Evolutionary conservation across 2,797 vertebrate species (phyloP).

Genomic region (Ambastaia sidthimunki): DNA sequence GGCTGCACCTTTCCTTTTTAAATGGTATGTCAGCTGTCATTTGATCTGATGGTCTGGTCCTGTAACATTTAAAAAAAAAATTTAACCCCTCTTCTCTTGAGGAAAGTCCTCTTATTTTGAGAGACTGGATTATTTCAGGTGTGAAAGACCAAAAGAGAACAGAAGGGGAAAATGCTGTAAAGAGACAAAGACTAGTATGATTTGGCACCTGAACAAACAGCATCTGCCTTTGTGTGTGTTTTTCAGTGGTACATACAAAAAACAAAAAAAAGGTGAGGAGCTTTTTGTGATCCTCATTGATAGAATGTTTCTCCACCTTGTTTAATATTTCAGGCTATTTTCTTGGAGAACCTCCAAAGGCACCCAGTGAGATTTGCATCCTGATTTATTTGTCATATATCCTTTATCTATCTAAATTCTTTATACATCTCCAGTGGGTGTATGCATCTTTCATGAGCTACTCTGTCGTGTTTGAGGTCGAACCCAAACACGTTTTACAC

Average conservation of each 20-base stretch:
- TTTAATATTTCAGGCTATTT: slow-evolving; percentile 81
- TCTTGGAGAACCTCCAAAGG: slow-evolving; percentile 81
- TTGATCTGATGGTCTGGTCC: too few species aligned
- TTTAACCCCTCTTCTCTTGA: too few species aligned
- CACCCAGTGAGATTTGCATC: slow-evolving; percentile 82
- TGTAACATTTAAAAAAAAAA: too few species aligned
- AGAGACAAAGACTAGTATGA: slow-evolving; percentile 6
- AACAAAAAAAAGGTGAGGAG: slow-evolving; percentile 54
- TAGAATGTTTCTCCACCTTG: slow-evolving; percentile 80
- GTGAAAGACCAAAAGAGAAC: slow-evolving; percentile 3
- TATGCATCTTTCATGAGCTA: slow-evolving; percentile 81
- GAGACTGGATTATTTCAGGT: slow-evolving; percentile 12
- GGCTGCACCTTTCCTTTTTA: too few species aligned
- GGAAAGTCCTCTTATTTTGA: not conserved
- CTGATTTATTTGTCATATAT: slow-evolving; percentile 87
- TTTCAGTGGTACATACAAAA: not conserved
- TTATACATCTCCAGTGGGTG: slow-evolving; percentile 81
- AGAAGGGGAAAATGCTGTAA: slow-evolving; percentile 11
- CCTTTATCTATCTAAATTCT: slow-evolving; percentile 86
- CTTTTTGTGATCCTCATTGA: slow-evolving; percentile 73
- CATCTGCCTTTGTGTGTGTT: not conserved
- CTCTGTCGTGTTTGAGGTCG: slow-evolving; percentile 72
- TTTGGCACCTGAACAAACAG: not conserved
- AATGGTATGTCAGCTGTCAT: too few species aligned
- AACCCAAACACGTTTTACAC: slow-evolving; percentile 81